Evolutionary conservation across 2,113 vertebrate species (phyloP).

Genomic region (Atherinomorus stipes): DNA sequence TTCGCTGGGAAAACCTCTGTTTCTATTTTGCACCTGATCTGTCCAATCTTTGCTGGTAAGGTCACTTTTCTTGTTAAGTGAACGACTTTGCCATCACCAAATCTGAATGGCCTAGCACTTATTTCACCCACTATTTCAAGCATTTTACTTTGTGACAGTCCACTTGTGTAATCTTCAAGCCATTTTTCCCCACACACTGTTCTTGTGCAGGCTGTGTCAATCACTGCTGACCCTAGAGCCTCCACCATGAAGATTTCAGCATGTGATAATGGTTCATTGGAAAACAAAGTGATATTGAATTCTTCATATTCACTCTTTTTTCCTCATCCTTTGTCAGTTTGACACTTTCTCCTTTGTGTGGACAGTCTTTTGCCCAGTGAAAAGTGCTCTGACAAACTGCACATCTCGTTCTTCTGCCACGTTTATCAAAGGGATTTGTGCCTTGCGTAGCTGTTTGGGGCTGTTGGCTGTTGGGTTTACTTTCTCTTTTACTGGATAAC

Average conservation of each 20-base stretch:
- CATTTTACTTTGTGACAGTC: background rate
- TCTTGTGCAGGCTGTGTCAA: background rate
- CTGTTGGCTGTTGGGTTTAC: too few species aligned
- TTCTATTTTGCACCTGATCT: background rate
- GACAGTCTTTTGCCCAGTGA: too few species aligned
- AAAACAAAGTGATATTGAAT: too few species aligned
- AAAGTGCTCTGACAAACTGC: too few species aligned
- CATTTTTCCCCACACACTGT: background rate
- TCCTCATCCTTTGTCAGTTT: too few species aligned
- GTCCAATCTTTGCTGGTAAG: background rate
- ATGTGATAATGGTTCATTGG: background rate
- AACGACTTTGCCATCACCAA: background rate
- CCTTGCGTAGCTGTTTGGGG: too few species aligned
- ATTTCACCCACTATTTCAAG: background rate
- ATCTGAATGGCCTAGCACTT: background rate
- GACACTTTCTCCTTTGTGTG: too few species aligned
- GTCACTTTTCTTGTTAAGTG: background rate
- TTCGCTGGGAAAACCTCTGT: background rate
- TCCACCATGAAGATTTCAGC: background rate
- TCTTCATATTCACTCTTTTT: background rate
- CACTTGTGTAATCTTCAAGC: background rate
- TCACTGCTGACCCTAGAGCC: background rate
- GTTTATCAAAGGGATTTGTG: too few species aligned
- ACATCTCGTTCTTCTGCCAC: too few species aligned
- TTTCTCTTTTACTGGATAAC: too few species aligned